phyloP scores from a whole-genome alignment of 2,888 invertebrate species.

The Zygaena filipendulae region DNA sequence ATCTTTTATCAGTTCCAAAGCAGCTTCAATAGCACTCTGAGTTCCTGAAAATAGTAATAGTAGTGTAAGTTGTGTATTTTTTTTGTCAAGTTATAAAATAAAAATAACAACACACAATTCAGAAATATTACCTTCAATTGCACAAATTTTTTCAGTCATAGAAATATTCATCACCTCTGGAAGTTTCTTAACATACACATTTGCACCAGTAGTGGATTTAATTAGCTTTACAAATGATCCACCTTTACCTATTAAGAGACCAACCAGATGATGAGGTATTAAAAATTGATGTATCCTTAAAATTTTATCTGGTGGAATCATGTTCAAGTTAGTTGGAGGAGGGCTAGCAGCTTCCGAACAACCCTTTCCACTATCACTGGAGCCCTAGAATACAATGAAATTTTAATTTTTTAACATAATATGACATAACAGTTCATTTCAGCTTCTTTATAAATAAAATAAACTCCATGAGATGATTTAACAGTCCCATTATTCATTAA shows the following conservation, averaged over 20 bases:
- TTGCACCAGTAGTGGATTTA: slow-evolving; percentile 81
- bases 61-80: too few relatives aligned
- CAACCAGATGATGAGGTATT: slow-evolving; percentile 81
- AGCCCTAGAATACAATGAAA: slow-evolving; percentile 71
- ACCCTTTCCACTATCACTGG: slow-evolving; percentile 87
- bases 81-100: too few relatives aligned
- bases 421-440: too few relatives aligned
- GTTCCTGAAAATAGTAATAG: slow-evolving; percentile 63
- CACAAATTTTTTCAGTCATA: slow-evolving; percentile 82
- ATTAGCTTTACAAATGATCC: slow-evolving; percentile 85
- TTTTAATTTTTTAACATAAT: too few relatives aligned
- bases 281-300: slow-evolving; percentile 77
- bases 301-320: slow-evolving; percentile 50
- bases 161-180: too few relatives aligned
- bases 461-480: too few relatives aligned
- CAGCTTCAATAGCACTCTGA: slow-evolving; percentile 81
- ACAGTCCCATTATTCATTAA: too few relatives aligned
- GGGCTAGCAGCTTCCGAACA: slow-evolving; percentile 79
- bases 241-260: slow-evolving; percentile 86
- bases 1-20: slow-evolving; percentile 84
- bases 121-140: slow-evolving; percentile 78
- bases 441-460: too few relatives aligned
- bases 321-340: slow-evolving; percentile 70
- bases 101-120: slow-evolving; percentile 1
- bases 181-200: slow-evolving; percentile 82